Percentiles rank a stretch among this genome's conserved stretches.
Conservation (phyloP, 2,797 vertebrate species). For the Bradypodion pumilum region DNA sequence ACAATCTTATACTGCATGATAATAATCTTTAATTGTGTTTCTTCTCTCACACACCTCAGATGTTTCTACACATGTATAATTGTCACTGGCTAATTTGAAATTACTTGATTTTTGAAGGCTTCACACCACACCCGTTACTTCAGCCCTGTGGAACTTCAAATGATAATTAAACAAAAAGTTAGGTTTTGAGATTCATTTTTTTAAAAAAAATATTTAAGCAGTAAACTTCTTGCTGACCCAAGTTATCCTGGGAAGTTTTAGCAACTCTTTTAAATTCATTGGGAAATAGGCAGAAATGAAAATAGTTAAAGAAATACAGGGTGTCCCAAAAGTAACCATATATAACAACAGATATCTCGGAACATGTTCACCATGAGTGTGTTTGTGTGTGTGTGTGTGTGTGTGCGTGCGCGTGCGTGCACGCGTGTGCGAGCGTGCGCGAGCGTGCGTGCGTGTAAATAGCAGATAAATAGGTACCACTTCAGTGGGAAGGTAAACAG, state of each 20-base stretch:
- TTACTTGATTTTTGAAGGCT: conserved; percentile 62
- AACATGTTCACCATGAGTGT: too few relatives aligned
- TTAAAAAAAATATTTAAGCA: conserved; percentile 6
- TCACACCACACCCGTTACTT: conserved; percentile 43
- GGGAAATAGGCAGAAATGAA: background rate
- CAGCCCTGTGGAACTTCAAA: background rate
- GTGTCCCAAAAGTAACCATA: too few relatives aligned
- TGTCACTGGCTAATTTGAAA: conserved; percentile 61
- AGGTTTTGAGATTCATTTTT: background rate
- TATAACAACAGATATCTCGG: too few relatives aligned
- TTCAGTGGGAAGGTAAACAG: too few relatives aligned
- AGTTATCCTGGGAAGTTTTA: conserved; percentile 48
- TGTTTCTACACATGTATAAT: conserved; percentile 59
- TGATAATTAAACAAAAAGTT: conserved; percentile 38
- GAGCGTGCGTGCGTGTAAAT: too few relatives aligned
- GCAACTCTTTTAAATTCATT: background rate
- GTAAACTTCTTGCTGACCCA: conserved; percentile 29
- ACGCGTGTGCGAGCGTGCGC: too few relatives aligned
- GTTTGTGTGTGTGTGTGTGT: too few relatives aligned
- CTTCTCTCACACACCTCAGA: conserved; percentile 49
- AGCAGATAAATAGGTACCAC: too few relatives aligned
- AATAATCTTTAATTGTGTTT: conserved; percentile 68
- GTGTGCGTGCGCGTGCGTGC: too few relatives aligned
- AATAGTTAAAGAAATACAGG: background rate
- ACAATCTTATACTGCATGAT: conserved; percentile 62